Conservation (phyloP, 2,888 invertebrate species). For the Drosophila stalkeri region DNA sequence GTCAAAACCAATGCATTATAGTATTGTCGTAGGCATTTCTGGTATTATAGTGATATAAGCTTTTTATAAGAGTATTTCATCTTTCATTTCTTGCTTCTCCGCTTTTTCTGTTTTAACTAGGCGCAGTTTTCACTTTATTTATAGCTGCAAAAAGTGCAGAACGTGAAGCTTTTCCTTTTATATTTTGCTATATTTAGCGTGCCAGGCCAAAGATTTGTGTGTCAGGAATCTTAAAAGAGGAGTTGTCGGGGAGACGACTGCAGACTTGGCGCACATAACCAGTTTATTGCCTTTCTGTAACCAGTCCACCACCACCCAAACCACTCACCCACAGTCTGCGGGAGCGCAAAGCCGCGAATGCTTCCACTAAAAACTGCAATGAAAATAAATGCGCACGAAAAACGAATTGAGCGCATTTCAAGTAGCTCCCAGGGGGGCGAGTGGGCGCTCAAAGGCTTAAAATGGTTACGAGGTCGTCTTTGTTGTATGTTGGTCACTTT, state of each 20-base stretch:
- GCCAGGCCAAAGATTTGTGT: conserved; percentile 65
- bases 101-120: conserved; percentile 25
- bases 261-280: conserved; percentile 48
- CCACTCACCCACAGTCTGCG: conserved; percentile 52
- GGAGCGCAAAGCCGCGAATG: conserved; percentile 26
- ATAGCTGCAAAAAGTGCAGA: conserved; percentile 64
- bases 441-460: conserved; percentile 48
- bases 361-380: conserved; percentile 60
- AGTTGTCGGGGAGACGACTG: not conserved
- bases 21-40: not conserved
- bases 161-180: conserved; percentile 58
- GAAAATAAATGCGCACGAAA: conserved; percentile 53
- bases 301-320: conserved; percentile 66
- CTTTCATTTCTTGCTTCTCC: conserved; percentile 2
- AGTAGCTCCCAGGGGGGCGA: conserved; percentile 37
- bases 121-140: conserved; percentile 75
- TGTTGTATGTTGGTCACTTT: conserved; percentile 57
- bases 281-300: conserved; percentile 59
- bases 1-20: not conserved
- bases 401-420: conserved; percentile 69
- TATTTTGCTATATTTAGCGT: conserved; percentile 68
- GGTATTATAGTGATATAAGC: not conserved
- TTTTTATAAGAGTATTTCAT: not conserved
- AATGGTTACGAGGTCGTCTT: conserved; percentile 70
- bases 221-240: conserved; percentile 21